Base-by-base conservation (phyloP, 2,113 vertebrate genomes). In the Cacatua alba region DNA sequence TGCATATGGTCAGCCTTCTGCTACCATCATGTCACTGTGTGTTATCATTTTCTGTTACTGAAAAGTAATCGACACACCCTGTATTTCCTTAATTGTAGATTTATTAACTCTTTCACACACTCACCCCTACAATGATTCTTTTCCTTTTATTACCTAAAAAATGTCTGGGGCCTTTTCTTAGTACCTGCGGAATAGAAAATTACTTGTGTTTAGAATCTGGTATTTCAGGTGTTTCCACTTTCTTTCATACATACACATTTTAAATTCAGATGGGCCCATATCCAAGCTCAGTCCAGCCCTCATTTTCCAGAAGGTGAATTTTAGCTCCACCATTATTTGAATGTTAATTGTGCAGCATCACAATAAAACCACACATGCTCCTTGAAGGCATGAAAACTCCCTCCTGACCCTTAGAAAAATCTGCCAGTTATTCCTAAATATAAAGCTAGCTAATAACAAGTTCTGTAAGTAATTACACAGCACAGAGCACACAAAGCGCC, bases 1-100 rank as follows among this genome's bases (percentile, higher is more conserved):
- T 87, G 88, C 94, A 89, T 94, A 94, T 87, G 95, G 91, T 85
- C 57, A 94, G 88, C 81, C 88, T 95, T 95, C 92, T 96, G 86
- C 82, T 86, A 64, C n/a, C 44, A 65, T 52, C 48, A 69, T 41
- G 41, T 79, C 80, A 67, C 48, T 23, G 16, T 35, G 37, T 44
- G 62, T 81, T 87, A 86, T 37, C 20, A 68, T 70, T 92, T 92
- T 78, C 71, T 88, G n/a, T 46, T 84, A 63, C 46, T 89, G 83
- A 76, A 86, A 76, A 72, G 65, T 87, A 80, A 77, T 52, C n/a
- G 35, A 65, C 18, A 59, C 33, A 82, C 4, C 17, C 35, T 46
- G 9, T 43, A 65, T 63, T 82, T 87, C 57, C 80, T 94, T 87
- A 87, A 68, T 51, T 5, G 0, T 68, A 41, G 41, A 67, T 51